These are phyloP conservation scores for Acrobeloides nanus DNA, from an alignment of 2,888 invertebrate species.

Conservation along the genomic window DNA sequence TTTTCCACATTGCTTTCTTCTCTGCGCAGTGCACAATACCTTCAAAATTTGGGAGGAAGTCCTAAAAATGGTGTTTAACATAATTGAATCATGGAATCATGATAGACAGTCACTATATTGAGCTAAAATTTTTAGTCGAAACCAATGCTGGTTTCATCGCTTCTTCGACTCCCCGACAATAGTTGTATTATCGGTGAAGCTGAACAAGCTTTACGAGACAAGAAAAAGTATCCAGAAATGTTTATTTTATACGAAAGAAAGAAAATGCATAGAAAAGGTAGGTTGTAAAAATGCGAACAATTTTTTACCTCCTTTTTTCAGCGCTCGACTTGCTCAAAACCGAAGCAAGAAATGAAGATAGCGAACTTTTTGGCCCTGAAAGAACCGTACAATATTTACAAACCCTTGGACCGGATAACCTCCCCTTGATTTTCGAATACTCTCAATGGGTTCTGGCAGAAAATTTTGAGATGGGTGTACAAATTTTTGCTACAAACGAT, in stretches of 20 bases:
- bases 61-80: too few relatives aligned
- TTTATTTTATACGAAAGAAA: conserved; percentile 91
- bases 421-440: conserved; percentile 84
- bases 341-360: conserved; percentile 63
- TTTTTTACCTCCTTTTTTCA: conserved; percentile 28
- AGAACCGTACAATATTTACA: conserved; percentile 84
- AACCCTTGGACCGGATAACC: conserved; percentile 71
- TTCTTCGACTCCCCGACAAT: conserved; percentile 73
- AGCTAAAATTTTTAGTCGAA: conserved; percentile 74
- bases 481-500: conserved; percentile 73
- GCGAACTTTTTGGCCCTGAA: conserved; percentile 71
- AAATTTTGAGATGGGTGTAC: conserved; percentile 71
- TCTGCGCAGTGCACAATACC: too few relatives aligned
- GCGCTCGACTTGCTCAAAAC: conserved; percentile 78
- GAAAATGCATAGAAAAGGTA: conserved; percentile 74
- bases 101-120: not conserved
- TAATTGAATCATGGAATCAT: too few relatives aligned
- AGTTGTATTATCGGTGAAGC: conserved; percentile 88
- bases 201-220: conserved; percentile 60
- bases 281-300: not conserved
- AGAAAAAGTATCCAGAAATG: conserved; percentile 64
- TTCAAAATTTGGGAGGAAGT: too few relatives aligned
- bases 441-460: conserved; percentile 81
- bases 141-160: conserved; percentile 82
- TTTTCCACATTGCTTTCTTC: too few relatives aligned